Conservation (phyloP, 1,140 invertebrate genomes). For the Eufriesea mexicana region DNA sequence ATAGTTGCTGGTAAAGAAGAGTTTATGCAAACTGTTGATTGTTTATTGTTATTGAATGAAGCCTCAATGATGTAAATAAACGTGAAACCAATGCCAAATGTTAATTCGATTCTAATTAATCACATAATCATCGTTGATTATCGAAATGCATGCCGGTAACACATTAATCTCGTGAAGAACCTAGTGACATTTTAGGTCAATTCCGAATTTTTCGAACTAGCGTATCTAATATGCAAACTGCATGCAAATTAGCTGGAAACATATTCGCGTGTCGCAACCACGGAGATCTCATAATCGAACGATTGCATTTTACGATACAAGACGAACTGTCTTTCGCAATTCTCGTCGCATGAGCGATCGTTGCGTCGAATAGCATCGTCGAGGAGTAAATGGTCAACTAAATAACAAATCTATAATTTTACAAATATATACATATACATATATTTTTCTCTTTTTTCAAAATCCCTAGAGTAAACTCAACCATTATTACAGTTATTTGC, state of each 20-base stretch:
- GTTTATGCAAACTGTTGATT: neutral
- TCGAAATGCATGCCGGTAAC: too few relatives aligned
- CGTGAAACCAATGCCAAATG: neutral
- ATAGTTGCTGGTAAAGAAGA: neutral
- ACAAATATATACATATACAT: slow-evolving; percentile 24
- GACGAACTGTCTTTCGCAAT: neutral
- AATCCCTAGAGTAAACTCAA: neutral
- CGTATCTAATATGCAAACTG: too few relatives aligned
- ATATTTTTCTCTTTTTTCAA: neutral
- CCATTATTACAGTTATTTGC: neutral
- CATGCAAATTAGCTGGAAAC: neutral
- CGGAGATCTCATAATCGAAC: neutral
- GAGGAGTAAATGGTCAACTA: neutral
- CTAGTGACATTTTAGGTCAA: too few relatives aligned
- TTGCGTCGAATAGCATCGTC: neutral
- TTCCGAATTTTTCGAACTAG: too few relatives aligned
- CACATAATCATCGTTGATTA: neutral
- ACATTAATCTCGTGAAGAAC: too few relatives aligned
- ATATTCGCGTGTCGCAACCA: neutral
- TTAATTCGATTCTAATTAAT: neutral
- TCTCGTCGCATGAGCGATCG: neutral
- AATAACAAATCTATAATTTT: neutral
- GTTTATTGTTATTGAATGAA: slow-evolving; percentile 6
- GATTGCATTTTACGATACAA: neutral
- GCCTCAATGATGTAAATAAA: slow-evolving; percentile 16